Evolutionary conservation across 2,797 vertebrate species (phyloP), one percentile per base, ranked within the genome.

Genomic region (Pangasius djambal): DNA sequence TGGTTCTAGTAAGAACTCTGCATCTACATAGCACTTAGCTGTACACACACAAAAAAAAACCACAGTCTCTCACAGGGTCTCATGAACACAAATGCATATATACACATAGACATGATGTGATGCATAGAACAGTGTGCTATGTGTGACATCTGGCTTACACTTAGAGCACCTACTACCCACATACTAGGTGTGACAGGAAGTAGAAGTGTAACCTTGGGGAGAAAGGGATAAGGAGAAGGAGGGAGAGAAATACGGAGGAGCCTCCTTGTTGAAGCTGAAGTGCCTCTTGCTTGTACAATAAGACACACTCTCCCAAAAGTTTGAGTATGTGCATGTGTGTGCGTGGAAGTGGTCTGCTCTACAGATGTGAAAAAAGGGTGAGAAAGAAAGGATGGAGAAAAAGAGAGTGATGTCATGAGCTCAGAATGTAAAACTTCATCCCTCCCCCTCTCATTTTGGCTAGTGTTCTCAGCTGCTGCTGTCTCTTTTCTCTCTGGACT

Each of bases 351-450:
- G 87, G 91, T 85, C 92, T 91, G 94, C 88, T 91, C 88, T 86
- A 90, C 94, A 96, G 94, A 95, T 96, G 94, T 95, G 88, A 81
- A 91, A 88, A 75, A 88, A 86, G 83, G 61, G 89, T 67, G 90
- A 88, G 86, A 10, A 89, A 55, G 90, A 78, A 89, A 89, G 88
- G 83, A 84, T 90, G 81, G 88, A 87, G 89, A 84, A 86, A 88
- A 72, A 91, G 86, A 91, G 91, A 89, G 88, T 96, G 95, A 96
- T 96, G 94, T 96, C 95, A 96, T 94, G 86, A 91, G 92, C 92
- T 92, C 90, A 95, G 93, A 95, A 96, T 96, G 95, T 94, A 88
- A 92, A 91, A 91, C 86, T 78, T 87, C 90, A 22, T 85, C 59
- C 81, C 90, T 48, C 61, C 78, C 37, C 25, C 87, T 59, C 74